Evolutionary conservation across 1,140 invertebrate genomes (phyloP), one percentile per base, ranked within the genome.

Genomic region (Meloidogyne floridensis): DNA sequence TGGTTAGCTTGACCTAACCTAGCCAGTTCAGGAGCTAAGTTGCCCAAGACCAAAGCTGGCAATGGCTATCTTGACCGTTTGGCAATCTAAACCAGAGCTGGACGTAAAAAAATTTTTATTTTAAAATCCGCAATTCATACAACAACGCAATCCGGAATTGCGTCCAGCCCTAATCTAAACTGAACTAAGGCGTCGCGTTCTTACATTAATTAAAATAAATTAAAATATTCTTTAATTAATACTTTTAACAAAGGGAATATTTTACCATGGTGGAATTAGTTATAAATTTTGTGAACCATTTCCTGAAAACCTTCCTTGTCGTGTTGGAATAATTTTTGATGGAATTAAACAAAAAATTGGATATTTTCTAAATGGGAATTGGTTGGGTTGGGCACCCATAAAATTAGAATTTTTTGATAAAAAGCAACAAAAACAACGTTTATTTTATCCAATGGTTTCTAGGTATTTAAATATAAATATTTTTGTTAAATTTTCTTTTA

Each of bases 371-470:
- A 82, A 85, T 56, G 75, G 75, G 13, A 80, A 72, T 59, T 69
- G 56, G 15, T 32, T 80, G 3, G 85, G 85, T 13, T 71, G 83
- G 53, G 77, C 81, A 65, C 59, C 59, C n/a, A 8, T 65, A n/a
- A 65, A 65, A 65, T 65, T 65, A n/a, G 59, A 65, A 65, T 65
- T 65, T 32, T 85, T 85, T 65, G 20, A 78, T 9, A 43, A 77
- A 18, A 78, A 87, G 11, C 65, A 83, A 59, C 59, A 85, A n/a
- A 75, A 18, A 18, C 32, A 54, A 74, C n/a, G 72, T 7, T 73
- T 72, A 70, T 82, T 65, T 65, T 83, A 80, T 77, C 84, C 84
- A 65, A 85, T 85, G 84, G 78, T 86, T 47, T 84, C 84, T 42
- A 84, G 84, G 84, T 84, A 13, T 9, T 32, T 54, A 78, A 69